Evolutionary conservation across 2,888 invertebrate genomes (phyloP), one percentile per base, ranked within the genome.

Genomic region (Entomobrya multifasciata): DNA sequence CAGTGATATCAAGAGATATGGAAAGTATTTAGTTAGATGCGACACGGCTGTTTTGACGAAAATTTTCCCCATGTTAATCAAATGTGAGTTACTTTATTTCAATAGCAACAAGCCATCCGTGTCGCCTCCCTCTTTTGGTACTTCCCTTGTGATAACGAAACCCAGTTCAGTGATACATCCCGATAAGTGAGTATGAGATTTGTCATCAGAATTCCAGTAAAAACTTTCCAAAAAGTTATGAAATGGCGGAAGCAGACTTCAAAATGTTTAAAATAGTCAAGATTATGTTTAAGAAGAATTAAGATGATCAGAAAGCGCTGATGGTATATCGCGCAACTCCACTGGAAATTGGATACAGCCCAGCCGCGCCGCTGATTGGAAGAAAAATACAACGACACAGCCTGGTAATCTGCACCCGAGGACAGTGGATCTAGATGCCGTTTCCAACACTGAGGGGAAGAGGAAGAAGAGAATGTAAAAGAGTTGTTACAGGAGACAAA

Each of bases 311-410:
- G 84, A 74, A 89, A 49, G 90, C 88, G 6, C 82, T 91, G 47
- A 77, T 91, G 57, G 90, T 88, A 17, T 90, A 90, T 52, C 77
- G 91, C 1, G 62, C 90, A 10, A 88, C 91, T 49, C 90, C 91
- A 20, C 81, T 91, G 22, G 82, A 87, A 22, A 89, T 88, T 62
- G 91, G 91, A 5, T 90, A 88, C 74, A 91, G 90, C 41, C 91
- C 92, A 22, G 90, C 91, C 3, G 91, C 91, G 87, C 85, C 92
- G 15, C 89, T 91, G 8, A 90, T 91, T 88, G 91, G 91, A 15
- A 36, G 91, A 22, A 90, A 89, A 25, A 83, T 91, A 49, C 91
- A 52, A 88, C 90, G 52, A 76, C 87, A 20, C 60, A 25, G 8
- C 13, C 60, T 60, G 15, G 25, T 13, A 13, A 25, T 1, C 57